Evolutionary conservation across 2,797 vertebrate genomes (phyloP).

Genomic region (Numenius phaeopus): DNA sequence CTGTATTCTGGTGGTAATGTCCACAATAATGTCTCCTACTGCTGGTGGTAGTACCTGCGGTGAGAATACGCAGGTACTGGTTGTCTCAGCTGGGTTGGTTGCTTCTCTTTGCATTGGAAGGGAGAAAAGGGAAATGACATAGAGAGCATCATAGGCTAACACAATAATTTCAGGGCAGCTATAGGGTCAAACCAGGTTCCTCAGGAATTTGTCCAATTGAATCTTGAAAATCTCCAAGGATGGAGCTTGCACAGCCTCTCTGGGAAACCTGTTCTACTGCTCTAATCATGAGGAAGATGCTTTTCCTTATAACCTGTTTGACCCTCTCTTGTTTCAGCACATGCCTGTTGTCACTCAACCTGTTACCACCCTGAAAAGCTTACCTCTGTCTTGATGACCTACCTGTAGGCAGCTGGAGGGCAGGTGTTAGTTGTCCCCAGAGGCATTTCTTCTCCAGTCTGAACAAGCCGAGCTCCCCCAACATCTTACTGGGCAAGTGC

Average conservation of each 20-base stretch:
- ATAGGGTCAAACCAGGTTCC: accelerated
- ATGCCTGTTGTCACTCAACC: not conserved
- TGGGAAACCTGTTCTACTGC: not conserved
- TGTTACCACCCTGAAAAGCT: not conserved
- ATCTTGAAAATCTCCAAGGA: not conserved
- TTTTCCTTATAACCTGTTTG: not conserved
- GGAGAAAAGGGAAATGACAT: not conserved
- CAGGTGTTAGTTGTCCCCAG: not conserved
- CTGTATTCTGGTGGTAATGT: not conserved
- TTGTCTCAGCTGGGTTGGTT: not conserved
- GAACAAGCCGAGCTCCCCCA: not conserved
- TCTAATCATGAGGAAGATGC: not conserved
- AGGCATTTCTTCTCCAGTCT: not conserved
- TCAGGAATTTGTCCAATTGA: not conserved
- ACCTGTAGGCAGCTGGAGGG: accelerated
- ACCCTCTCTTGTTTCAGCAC: not conserved
- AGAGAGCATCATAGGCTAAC: not conserved
- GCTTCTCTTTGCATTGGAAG: not conserved
- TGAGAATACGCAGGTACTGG: not conserved
- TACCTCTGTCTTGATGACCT: not conserved
- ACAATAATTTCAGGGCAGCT: not conserved
- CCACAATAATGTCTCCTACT: not conserved
- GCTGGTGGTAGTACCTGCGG: not conserved
- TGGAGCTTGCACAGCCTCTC: not conserved
- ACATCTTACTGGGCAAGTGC: not conserved